A percentile compares a stretch with the other conserved stretches of the same genome.
These are phyloP conservation scores for Bursaphelenchus mucronatus DNA, from an alignment of 1,140 invertebrate species.

Conservation along the genomic window DNA sequence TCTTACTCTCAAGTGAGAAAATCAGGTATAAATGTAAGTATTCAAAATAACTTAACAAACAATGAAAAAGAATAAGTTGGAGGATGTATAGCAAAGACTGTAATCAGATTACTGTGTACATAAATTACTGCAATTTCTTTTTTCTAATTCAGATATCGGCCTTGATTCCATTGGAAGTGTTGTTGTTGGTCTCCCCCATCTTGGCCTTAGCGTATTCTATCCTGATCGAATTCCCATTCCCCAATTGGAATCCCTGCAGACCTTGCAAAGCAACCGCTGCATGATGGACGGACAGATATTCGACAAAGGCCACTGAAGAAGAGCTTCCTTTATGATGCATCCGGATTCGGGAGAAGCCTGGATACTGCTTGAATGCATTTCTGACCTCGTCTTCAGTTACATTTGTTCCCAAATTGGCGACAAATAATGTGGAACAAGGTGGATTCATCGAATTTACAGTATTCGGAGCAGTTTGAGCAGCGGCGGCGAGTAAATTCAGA, in stretches of 20 bases:
- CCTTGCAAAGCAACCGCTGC: constrained; percentile 82
- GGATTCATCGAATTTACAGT: constrained; percentile 42
- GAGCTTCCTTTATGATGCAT: constrained; percentile 88
- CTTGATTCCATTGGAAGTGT: not conserved
- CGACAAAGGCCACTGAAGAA: constrained; percentile 84
- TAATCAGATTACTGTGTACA: too few relatives aligned
- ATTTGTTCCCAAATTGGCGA: constrained; percentile 87
- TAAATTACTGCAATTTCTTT: too few relatives aligned
- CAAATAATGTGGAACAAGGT: constrained; percentile 92
- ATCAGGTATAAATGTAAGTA: too few relatives aligned
- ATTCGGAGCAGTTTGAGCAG: constrained; percentile 10
- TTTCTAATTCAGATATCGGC: not conserved
- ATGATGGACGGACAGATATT: constrained; percentile 82
- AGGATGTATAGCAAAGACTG: too few relatives aligned
- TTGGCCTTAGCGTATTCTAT: constrained; percentile 97
- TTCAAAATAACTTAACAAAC: too few relatives aligned
- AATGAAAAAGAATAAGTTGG: too few relatives aligned
- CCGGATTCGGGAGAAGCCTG: constrained; percentile 90
- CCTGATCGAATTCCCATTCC: constrained; percentile 81
- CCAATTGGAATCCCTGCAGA: constrained; percentile 85
- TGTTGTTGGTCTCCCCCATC: constrained; percentile 71
- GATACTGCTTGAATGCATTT: constrained; percentile 86
- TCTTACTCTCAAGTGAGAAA: too few relatives aligned
- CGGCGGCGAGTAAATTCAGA: constrained; percentile 8
- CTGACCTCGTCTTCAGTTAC: constrained; percentile 93